Base-by-base conservation (phyloP, 2,113 vertebrate species). In the Bufo gargarizans region DNA sequence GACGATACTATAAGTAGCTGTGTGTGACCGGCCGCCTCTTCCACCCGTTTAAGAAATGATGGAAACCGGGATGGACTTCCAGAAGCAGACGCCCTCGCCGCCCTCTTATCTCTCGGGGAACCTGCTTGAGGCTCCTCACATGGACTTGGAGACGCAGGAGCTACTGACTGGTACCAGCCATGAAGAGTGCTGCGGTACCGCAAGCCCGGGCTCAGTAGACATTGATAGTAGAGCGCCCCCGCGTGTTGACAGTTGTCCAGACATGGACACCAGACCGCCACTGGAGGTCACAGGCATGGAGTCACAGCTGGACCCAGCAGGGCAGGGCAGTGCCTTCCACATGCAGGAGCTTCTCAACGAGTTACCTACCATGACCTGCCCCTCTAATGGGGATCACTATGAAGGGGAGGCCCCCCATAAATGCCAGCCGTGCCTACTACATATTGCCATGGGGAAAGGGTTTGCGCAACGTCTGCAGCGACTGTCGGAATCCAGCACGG, bases 271-370 rank as follows among this genome's bases (percentile, higher is more conserved):
- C 13, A 0, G 85, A 13, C 0, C 56, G 3, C 56, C 56, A 0
- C 19, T 20, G 19, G 19, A n/a, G 0, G 0, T 71, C 3, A 59
- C 45, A 0, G 10, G 85, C 43, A 89, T 90, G 89, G 91, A 90
- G 0, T 91, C 92, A n/a, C 16, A 91, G 3, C 67, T 91, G 0
- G 91, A 90, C 55, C 47, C 13, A 3, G 17, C 19, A 4, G 11
- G 6, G 8, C 43, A 3, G 2, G 53, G 5, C 6, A 10, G 4
- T 7, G n/a, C 55, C 45, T 92, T 91, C 0, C 93, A 91, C 72
- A 91, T 98, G 22, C 95, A 95, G 78, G 94, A 91, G 0, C 93
- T 99, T 19, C 93, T 97, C 45, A 90, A 89, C 12, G 95, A 93
- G 77, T 93, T 99, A 0, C 93, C 97, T 65, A 88, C 94, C 33